Base-by-base conservation (phyloP, 2,113 vertebrate species). In the Chloebia gouldiae region DNA sequence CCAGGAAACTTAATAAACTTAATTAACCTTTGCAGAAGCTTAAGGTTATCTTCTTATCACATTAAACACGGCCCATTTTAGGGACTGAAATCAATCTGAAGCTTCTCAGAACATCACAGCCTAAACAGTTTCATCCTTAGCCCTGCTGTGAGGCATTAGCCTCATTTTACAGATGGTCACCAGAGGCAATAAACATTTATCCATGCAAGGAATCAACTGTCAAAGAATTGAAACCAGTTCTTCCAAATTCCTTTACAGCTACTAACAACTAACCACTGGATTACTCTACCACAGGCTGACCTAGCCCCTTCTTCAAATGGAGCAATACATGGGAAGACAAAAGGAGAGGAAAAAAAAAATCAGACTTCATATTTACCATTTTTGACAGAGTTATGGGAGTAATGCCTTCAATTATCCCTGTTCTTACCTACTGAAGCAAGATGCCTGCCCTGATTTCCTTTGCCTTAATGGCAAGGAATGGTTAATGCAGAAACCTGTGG, bases 221-320 rank as follows among this genome's bases (percentile, higher is more conserved):
- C 78, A 87, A 85, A 79, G 73, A 91, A 92, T 45, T 90, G n/a
- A 92, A 95, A 93, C 57, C 84, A 91, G 89, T 92, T 94, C 59
- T 87, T 89, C 84, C 70, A 82, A 94, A 92, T 95, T 85, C 73
- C 71, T 72, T 30, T 2, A 3, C 42, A 54, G 39, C 37, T 71
- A 21, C 54, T 54, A 72, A 65, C 84, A 86, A 35, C 65, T 53
- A 65, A 72, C 86, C 86, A 76, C 89, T 2, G 33, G 24, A 79
- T 92, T 93, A 85, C 71, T 47, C 61, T 78, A 19, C 22, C 17
- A 8, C 0, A 0, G n/a, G 33, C 61, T 88, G 64, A 84, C 35
- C 30, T 11, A 50, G 42, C 40, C 53, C 33, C 37, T 93, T 75
- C 60, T 88, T 87, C 75, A 51, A 80, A 50, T 63, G 63, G 39